Conservation (phyloP, 2,888 invertebrate genomes). For the Crematogaster levior region DNA sequence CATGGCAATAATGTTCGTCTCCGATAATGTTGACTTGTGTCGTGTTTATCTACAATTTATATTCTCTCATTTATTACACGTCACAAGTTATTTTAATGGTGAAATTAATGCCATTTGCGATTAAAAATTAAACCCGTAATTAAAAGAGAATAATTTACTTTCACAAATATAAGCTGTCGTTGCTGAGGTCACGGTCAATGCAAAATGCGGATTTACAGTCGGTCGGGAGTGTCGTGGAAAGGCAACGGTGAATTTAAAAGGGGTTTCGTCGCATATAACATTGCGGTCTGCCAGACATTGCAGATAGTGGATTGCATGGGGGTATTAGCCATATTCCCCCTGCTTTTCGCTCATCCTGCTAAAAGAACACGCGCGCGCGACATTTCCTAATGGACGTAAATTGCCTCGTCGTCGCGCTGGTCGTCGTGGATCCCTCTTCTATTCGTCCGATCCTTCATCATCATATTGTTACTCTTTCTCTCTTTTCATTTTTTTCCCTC, state of each 20-base stretch:
- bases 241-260: conserved; percentile 41
- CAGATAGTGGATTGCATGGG: conserved; percentile 40
- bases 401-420: conserved; percentile 39
- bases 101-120: neutral
- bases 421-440: conserved; percentile 39
- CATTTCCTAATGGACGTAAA: conserved; percentile 54
- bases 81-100: neutral
- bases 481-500: neutral
- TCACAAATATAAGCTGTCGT: neutral
- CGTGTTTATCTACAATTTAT: neutral
- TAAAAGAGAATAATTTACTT: neutral
- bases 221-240: conserved; percentile 11
- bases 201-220: conserved; percentile 28
- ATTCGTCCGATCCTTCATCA: conserved; percentile 12
- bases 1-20: neutral
- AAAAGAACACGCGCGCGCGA: conserved; percentile 54
- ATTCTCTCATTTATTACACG: neutral
- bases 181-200: conserved; percentile 25
- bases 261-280: conserved; percentile 7
- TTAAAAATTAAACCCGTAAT: neutral
- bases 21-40: neutral
- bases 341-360: conserved; percentile 33
- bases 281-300: conserved; percentile 21
- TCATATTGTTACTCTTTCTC: conserved; percentile 16
- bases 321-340: conserved; percentile 40